A percentile compares a stretch with the other conserved stretches of the same genome.
These are phyloP conservation scores for Drosophila baimaii DNA, from an alignment of 1,140 invertebrate genomes.

Conservation along the genomic window DNA sequence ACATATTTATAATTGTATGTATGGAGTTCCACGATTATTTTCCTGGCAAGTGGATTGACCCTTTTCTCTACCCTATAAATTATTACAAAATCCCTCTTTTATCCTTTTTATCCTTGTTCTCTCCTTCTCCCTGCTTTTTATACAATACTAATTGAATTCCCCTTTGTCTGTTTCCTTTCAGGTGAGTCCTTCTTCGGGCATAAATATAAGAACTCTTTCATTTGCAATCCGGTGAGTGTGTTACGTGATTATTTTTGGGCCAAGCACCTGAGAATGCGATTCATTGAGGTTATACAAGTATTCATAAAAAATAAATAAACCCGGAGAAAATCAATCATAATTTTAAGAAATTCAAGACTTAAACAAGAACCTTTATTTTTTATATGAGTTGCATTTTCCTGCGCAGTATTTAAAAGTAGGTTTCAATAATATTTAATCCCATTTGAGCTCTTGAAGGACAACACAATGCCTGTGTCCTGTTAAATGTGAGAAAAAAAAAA, in stretches of 20 bases:
- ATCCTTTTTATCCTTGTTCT: background rate
- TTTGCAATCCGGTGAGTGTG: conserved; percentile 12
- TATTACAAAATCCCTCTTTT: background rate
- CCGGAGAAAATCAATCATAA: no score
- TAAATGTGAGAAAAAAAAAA: conserved; percentile 5
- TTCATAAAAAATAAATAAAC: no score
- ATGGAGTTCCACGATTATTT: no score
- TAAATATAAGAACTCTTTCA: conserved; percentile 14
- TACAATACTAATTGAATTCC: conserved; percentile 22
- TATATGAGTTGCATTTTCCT: no score
- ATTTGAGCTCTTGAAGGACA: background rate
- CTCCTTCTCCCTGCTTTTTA: background rate
- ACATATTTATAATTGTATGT: background rate
- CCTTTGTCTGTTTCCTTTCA: conserved; percentile 24
- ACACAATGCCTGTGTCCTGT: background rate
- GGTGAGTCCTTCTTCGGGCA: conserved; percentile 24
- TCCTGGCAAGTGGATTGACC: no score
- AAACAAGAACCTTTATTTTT: no score
- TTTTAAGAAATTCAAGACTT: no score
- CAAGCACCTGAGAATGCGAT: no score
- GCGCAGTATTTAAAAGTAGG: no score
- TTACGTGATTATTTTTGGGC: background rate
- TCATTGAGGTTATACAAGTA: no score
- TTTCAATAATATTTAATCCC: background rate
- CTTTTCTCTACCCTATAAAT: conserved; percentile 2